Percentiles rank a stretch among this genome's conserved stretches.
Conservation (phyloP, 2,113 vertebrate genomes). For the Ginglymostoma cirratum region DNA sequence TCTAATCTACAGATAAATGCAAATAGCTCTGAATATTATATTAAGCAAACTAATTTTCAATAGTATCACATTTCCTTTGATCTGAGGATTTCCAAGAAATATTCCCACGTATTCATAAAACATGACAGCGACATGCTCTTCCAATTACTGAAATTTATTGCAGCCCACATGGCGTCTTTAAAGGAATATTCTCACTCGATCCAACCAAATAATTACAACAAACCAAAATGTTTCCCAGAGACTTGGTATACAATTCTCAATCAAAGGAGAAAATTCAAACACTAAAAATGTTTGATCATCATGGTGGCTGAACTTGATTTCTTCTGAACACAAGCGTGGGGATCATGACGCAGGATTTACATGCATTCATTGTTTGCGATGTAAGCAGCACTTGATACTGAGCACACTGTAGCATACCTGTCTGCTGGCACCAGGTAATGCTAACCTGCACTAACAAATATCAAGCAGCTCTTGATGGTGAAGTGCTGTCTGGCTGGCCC, state of each 20-base stretch:
- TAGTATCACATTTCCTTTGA: not conserved
- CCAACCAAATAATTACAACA: not conserved
- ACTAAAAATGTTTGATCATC: too few species aligned
- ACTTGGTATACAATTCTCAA: not conserved
- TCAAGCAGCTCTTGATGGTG: not conserved
- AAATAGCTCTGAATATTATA: not conserved
- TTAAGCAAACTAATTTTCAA: not conserved
- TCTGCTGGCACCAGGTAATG: not conserved
- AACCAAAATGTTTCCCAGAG: not conserved
- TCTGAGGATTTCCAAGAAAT: conserved; percentile 3
- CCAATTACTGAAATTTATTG: conserved; percentile 19
- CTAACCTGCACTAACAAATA: not conserved
- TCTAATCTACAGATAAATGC: not conserved
- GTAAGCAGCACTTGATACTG: too few species aligned
- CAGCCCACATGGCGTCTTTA: not conserved
- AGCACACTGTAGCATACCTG: not conserved
- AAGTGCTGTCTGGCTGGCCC: not conserved
- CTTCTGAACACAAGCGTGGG: too few species aligned
- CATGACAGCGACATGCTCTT: not conserved
- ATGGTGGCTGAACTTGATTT: too few species aligned
- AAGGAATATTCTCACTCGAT: not conserved
- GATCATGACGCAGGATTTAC: too few species aligned
- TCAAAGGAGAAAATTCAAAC: not conserved
- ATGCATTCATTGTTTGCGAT: too few species aligned
- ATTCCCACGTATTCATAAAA: not conserved